Percentiles rank a stretch among this genome's conserved stretches.
These are phyloP conservation scores for Smutsia gigantea DNA, from an alignment of 2,797 vertebrate species.

Conservation along the genomic window DNA sequence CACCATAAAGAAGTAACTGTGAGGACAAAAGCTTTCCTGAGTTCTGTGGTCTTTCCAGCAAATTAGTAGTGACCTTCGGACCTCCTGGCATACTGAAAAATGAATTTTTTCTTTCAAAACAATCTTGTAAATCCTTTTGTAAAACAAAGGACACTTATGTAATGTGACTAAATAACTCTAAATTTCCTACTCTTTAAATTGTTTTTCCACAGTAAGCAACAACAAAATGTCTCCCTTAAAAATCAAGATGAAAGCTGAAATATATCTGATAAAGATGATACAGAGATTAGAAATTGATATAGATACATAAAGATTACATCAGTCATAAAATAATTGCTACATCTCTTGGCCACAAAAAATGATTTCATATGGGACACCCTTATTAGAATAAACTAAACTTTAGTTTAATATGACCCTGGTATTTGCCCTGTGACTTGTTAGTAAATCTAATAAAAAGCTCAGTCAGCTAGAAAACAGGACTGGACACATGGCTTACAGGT, in stretches of 20 bases:
- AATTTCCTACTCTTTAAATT: background rate
- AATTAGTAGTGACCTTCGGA: background rate
- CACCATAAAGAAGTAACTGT: background rate
- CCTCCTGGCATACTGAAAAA: background rate
- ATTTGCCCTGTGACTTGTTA: background rate
- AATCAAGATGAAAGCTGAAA: slow-evolving; percentile 1
- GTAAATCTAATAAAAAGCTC: background rate
- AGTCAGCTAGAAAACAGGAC: background rate
- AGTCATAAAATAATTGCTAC: background rate
- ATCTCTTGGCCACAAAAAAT: background rate
- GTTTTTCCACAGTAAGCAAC: background rate
- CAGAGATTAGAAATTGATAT: background rate
- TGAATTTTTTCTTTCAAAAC: slow-evolving; percentile 16
- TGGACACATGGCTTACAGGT: background rate
- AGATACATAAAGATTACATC: background rate
- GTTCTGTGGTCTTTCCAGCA: background rate
- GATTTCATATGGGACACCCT: background rate
- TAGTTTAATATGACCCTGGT: background rate
- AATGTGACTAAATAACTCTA: background rate
- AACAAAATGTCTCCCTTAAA: background rate
- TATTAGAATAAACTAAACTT: background rate
- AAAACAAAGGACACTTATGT: background rate
- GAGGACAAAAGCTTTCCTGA: background rate
- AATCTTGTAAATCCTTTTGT: background rate
- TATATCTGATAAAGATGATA: background rate